Evolutionary conservation across 2,113 vertebrate genomes (phyloP).

Genomic region (Bufo bufo): DNA sequence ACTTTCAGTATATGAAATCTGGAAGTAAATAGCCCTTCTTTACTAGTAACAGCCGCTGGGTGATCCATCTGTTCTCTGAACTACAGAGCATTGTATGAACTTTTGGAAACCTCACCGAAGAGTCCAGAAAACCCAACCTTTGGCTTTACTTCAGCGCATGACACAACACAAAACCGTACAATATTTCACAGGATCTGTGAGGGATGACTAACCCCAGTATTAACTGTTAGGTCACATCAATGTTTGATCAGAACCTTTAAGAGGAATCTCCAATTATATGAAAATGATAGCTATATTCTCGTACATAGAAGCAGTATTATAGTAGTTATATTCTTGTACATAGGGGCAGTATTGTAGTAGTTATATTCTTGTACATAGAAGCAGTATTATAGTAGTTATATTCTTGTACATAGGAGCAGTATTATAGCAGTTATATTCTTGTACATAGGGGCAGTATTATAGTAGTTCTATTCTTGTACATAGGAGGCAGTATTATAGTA

Average conservation of each 20-base stretch:
- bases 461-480: neutral
- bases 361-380: conserved; percentile 2
- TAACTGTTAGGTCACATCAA: too few species aligned
- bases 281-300: neutral
- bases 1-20: too few species aligned
- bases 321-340: neutral
- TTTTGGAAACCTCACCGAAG: neutral
- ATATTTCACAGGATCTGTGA: neutral
- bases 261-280: too few species aligned
- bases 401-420: neutral
- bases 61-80: neutral
- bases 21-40: neutral
- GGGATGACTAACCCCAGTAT: neutral
- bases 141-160: neutral
- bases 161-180: conserved; percentile 5
- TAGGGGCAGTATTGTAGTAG: neutral
- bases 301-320: neutral
- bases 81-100: neutral
- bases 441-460: conserved; percentile 1
- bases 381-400: neutral
- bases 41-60: neutral
- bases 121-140: conserved; percentile 16
- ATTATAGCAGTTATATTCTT: neutral
- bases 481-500: neutral
- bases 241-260: too few species aligned